These are phyloP conservation scores for Armadillidium nasatum DNA, from an alignment of 1,140 invertebrate species.

Conservation along the genomic window DNA sequence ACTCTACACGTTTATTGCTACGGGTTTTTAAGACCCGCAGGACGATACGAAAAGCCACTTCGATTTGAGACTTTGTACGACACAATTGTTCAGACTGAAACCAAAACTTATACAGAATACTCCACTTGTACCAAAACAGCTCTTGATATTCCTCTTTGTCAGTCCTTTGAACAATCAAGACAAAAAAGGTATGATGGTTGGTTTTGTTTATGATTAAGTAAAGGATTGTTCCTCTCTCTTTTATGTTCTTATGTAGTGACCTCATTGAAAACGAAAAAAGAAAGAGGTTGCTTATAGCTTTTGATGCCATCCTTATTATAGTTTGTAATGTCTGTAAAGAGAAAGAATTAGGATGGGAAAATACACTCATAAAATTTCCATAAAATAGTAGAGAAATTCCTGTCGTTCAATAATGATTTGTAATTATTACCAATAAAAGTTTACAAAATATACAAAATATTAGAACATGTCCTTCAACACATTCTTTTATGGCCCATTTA, in stretches of 20 bases:
- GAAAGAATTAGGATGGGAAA: too few species aligned
- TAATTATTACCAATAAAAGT: neutral
- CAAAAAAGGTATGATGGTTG: neutral
- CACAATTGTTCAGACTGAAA: neutral
- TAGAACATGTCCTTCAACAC: neutral
- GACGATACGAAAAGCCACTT: neutral
- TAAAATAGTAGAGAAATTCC: too few species aligned
- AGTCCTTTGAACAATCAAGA: neutral
- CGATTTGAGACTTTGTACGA: neutral
- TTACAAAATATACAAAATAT: neutral
- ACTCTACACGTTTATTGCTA: too few species aligned
- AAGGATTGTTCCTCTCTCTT: neutral
- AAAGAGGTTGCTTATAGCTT: neutral
- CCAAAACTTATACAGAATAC: neutral
- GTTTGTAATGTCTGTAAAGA: too few species aligned
- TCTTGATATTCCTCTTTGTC: neutral
- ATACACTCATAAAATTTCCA: too few species aligned
- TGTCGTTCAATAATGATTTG: too few species aligned
- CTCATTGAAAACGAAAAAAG: neutral
- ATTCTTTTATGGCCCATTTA: neutral
- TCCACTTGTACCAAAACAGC: neutral
- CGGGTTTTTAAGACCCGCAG: too few species aligned
- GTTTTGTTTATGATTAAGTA: neutral
- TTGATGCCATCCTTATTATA: neutral
- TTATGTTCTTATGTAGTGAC: too few species aligned